phyloP scores from a whole-genome alignment of 2,888 invertebrate species.

The Leptinotarsa haldemani region DNA sequence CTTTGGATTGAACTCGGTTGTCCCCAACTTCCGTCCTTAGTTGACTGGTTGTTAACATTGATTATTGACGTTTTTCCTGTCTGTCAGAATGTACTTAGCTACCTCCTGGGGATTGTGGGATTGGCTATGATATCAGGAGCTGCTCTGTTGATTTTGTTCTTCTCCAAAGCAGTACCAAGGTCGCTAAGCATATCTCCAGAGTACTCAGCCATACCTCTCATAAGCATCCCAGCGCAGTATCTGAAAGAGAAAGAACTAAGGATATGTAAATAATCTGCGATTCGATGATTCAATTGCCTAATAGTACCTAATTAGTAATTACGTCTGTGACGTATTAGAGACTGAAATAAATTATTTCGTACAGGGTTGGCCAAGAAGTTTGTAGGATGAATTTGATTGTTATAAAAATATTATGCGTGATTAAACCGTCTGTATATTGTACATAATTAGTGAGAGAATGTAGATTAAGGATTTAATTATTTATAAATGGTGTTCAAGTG shows the following conservation, averaged over 20 bases:
- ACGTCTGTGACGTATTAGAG: conserved; percentile 51
- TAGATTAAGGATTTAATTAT: conserved; percentile 36
- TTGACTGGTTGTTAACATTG: conserved; percentile 51
- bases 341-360: conserved; percentile 54
- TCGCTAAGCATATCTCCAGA: conserved; percentile 54
- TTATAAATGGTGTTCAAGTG: conserved; percentile 40
- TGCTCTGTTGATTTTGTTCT: conserved; percentile 52
- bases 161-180: conserved; percentile 45
- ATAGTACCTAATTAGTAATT: conserved; percentile 31
- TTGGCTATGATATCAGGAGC: conserved; percentile 58
- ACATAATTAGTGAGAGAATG: conserved; percentile 39
- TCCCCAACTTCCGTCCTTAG: conserved; percentile 58
- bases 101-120: conserved; percentile 56
- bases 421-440: conserved; percentile 29
- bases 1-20: conserved; percentile 76
- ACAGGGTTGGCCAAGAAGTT: conserved; percentile 10
- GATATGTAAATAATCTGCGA: conserved; percentile 46
- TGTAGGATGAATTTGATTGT: background rate
- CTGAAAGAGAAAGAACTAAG: conserved; percentile 51
- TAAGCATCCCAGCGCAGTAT: conserved; percentile 56
- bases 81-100: conserved; percentile 51
- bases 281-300: background rate
- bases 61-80: conserved; percentile 53
- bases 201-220: conserved; percentile 61
- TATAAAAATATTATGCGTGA: background rate